A percentile compares a stretch with the other conserved stretches of the same genome.
Evolutionary conservation across 2,888 invertebrate genomes (phyloP).

Genomic region (Ochropacha duplaris): DNA sequence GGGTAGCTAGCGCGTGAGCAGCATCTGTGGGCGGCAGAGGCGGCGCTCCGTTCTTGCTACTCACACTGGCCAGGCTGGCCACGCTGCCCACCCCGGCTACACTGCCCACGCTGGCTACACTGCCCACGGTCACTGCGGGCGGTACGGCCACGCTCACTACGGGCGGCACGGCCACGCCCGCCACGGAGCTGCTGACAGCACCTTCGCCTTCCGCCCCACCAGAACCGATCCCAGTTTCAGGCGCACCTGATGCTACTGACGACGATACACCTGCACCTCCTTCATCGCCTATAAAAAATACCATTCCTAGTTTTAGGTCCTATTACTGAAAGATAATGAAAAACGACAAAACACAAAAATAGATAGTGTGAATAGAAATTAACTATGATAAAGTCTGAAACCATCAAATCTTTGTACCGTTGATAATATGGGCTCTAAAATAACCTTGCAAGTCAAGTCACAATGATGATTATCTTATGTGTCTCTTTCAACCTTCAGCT

Average conservation of each 20-base stretch:
- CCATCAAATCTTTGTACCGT: too few relatives aligned
- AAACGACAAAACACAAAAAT: too few relatives aligned
- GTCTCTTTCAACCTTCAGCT: too few relatives aligned
- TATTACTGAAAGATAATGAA: too few relatives aligned
- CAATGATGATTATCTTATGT: too few relatives aligned
- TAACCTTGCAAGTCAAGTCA: too few relatives aligned
- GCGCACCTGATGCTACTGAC: slow-evolving; percentile 38
- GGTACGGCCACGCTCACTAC: slow-evolving; percentile 9
- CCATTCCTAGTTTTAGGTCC: background rate
- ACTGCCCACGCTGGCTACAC: too few relatives aligned
- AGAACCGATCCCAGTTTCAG: slow-evolving; percentile 15
- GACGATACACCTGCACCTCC: slow-evolving; percentile 61
- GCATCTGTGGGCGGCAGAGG: slow-evolving; percentile 78
- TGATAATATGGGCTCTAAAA: too few relatives aligned
- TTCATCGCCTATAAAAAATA: slow-evolving; percentile 48
- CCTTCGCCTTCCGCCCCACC: slow-evolving; percentile 16
- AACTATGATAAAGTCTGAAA: too few relatives aligned
- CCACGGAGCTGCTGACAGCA: slow-evolving; percentile 8
- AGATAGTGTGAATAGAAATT: too few relatives aligned
- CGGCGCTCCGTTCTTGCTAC: slow-evolving; percentile 54
- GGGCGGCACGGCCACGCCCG: slow-evolving; percentile 21
- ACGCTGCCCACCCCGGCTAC: too few relatives aligned
- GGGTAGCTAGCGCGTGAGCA: slow-evolving; percentile 87
- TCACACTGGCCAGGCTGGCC: slow-evolving; percentile 37
- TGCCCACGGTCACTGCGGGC: slow-evolving; percentile 45